A percentile compares a stretch with the other conserved stretches of the same genome.
These are phyloP conservation scores for Poliocrania exsul DNA, from an alignment of 2,797 vertebrate genomes.

Conservation along the genomic window DNA sequence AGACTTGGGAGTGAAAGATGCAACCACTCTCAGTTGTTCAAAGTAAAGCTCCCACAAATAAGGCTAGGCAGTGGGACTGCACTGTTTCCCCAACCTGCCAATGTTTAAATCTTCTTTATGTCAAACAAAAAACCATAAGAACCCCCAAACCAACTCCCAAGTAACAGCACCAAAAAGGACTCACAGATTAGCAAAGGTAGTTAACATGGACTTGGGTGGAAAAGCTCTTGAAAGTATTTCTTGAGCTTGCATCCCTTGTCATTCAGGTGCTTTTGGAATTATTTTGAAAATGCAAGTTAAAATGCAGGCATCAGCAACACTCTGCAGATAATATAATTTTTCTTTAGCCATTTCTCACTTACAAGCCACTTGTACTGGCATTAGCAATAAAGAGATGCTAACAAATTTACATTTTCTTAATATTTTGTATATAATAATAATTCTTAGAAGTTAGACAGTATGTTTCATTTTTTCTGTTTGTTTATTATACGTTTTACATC, in stretches of 20 bases:
- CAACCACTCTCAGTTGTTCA: neutral
- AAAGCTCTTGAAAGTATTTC: neutral
- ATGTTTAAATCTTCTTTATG: neutral
- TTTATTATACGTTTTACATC: neutral
- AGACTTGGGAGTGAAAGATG: neutral
- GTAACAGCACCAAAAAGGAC: neutral
- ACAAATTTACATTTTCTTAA: neutral
- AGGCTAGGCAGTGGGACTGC: neutral
- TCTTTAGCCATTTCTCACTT: neutral
- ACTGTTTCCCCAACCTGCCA: neutral
- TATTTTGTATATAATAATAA: neutral
- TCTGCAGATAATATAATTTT: fast-evolving
- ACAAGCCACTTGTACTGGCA: neutral
- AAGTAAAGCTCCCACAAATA: neutral
- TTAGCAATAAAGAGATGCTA: neutral
- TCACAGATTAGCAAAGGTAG: neutral
- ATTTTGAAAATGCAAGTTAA: neutral
- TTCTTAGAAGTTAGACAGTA: neutral
- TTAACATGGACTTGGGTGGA: neutral
- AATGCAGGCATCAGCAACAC: neutral
- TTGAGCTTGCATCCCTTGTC: neutral
- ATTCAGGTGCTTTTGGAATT: neutral
- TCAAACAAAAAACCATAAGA: neutral
- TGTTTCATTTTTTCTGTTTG: neutral
- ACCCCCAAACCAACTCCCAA: neutral